These are phyloP conservation scores for Polyploca ridens DNA, from an alignment of 2,888 invertebrate genomes.

Conservation along the genomic window DNA sequence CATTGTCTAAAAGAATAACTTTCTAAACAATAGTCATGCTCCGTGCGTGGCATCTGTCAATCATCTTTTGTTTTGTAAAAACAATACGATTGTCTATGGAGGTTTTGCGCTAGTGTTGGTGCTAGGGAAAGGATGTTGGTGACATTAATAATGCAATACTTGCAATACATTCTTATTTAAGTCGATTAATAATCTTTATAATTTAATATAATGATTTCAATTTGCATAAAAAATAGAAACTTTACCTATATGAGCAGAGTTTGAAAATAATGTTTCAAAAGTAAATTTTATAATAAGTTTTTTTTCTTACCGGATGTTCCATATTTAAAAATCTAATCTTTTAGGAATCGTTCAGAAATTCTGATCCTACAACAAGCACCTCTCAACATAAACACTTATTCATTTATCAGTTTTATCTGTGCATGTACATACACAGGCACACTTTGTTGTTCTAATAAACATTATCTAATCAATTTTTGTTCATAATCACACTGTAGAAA, in stretches of 20 bases:
- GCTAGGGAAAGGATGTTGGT: slow-evolving; percentile 8
- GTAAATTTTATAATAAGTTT: too few species aligned
- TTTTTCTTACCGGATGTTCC: too few species aligned
- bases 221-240: too few species aligned
- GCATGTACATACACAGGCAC: neutral
- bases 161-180: neutral
- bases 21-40: slow-evolving; percentile 35
- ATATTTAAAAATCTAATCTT: neutral
- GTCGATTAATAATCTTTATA: neutral
- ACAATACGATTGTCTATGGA: slow-evolving; percentile 31
- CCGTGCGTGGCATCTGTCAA: slow-evolving; percentile 31
- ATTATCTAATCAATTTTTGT: slow-evolving; percentile 9
- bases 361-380: neutral
- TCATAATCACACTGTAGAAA: neutral
- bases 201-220: too few species aligned
- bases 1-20: slow-evolving; percentile 37
- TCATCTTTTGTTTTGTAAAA: slow-evolving; percentile 36
- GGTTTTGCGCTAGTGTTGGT: neutral
- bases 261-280: too few species aligned
- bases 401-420: slow-evolving; percentile 3
- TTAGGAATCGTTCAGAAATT: neutral
- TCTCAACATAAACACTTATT: neutral
- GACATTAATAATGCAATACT: slow-evolving; percentile 10
- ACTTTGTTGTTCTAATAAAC: slow-evolving; percentile 5
- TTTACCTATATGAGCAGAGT: too few species aligned